phyloP scores from a whole-genome alignment of 2,113 vertebrate genomes.

The Etia nguti region DNA sequence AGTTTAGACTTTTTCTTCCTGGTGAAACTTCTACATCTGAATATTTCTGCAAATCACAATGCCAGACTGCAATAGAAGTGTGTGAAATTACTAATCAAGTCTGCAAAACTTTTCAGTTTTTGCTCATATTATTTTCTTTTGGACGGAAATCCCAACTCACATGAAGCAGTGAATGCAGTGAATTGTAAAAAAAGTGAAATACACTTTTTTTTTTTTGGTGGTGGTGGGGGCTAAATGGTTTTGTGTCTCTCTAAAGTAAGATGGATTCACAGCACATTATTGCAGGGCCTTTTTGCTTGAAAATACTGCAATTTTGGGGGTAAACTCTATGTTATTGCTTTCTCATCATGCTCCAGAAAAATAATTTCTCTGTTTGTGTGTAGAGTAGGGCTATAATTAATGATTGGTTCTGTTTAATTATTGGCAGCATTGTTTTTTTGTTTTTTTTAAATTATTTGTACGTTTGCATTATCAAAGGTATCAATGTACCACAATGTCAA shows the following conservation, averaged over 20 bases:
- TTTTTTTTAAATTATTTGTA: background rate
- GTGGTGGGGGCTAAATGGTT: background rate
- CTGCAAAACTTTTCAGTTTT: background rate
- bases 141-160: background rate
- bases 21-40: background rate
- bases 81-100: background rate
- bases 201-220: background rate
- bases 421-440: background rate
- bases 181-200: background rate
- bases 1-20: background rate
- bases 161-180: background rate
- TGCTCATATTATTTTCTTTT: background rate
- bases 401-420: background rate
- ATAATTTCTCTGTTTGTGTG: background rate
- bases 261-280: background rate
- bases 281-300: background rate
- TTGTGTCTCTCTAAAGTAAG: background rate
- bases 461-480: background rate
- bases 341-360: background rate
- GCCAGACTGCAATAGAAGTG: background rate
- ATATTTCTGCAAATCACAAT: background rate
- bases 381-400: background rate
- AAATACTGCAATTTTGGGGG: background rate
- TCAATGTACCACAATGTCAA: background rate
- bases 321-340: background rate